A percentile compares a stretch with the other conserved stretches of the same genome.
Evolutionary conservation across 2,113 vertebrate genomes (phyloP).

Genomic region (Halcyon malimbica): DNA sequence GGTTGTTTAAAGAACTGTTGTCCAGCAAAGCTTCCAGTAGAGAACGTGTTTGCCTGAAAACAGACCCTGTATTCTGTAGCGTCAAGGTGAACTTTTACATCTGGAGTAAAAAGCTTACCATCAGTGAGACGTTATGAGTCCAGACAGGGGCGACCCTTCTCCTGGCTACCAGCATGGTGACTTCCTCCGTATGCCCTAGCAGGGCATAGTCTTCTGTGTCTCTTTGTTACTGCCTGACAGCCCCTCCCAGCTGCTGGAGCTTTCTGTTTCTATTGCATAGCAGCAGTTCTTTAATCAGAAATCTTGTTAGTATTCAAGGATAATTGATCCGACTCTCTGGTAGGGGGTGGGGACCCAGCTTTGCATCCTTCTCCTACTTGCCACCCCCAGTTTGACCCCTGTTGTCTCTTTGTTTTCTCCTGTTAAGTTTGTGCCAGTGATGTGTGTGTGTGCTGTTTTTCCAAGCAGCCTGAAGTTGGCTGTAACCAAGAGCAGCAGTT

Average conservation of each 20-base stretch:
- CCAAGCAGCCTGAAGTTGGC: conserved; percentile 73
- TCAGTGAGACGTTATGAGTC: neutral
- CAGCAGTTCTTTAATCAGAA: conserved; percentile 68
- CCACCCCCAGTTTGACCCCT: conserved; percentile 75
- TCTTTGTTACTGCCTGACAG: conserved; percentile 53
- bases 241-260: conserved; percentile 36
- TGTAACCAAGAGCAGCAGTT: conserved; percentile 73
- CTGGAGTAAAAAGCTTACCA: neutral
- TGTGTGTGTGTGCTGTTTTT: conserved; percentile 75
- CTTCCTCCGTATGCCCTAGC: conserved; percentile 25
- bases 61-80: neutral
- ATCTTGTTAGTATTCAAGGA: conserved; percentile 64
- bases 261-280: conserved; percentile 50
- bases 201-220: conserved; percentile 39
- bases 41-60: neutral
- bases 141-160: neutral
- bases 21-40: neutral
- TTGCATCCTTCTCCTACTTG: conserved; percentile 59
- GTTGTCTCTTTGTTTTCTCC: conserved; percentile 77
- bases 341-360: conserved; percentile 41
- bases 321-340: conserved; percentile 71
- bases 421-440: conserved; percentile 75
- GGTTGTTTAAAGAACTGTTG: neutral
- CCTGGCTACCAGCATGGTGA: conserved; percentile 6
- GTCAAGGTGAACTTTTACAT: neutral